Percentiles rank a stretch among this genome's conserved stretches.
Conservation (phyloP, 2,797 vertebrate genomes). For the Urophycis tenuis region DNA sequence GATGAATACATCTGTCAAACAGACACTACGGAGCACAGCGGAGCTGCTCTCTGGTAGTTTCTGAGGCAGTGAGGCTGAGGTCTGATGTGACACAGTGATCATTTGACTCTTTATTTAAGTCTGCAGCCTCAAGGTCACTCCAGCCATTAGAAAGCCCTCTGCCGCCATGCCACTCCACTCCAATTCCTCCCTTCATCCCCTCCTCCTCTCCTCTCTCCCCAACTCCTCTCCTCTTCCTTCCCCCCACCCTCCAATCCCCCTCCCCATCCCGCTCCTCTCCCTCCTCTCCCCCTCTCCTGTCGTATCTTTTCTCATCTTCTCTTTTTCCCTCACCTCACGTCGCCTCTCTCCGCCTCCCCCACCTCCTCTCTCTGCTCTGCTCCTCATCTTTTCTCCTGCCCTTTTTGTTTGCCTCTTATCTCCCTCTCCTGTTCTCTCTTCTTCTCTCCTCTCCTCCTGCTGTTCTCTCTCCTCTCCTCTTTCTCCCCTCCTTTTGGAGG, state of each 20-base stretch:
- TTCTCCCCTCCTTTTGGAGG: slow-evolving; percentile 35
- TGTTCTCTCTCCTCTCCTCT: not conserved
- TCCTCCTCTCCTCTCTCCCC: not conserved
- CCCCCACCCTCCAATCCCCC: too few species aligned
- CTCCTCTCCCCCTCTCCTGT: not conserved
- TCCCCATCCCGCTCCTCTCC: not conserved
- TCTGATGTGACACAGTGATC: slow-evolving; percentile 57
- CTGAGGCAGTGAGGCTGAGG: slow-evolving; percentile 46
- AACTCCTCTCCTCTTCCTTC: not conserved
- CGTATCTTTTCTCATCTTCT: not conserved
- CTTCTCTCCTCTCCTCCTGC: slow-evolving; percentile 31
- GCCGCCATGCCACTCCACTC: slow-evolving; percentile 61
- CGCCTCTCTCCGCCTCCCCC: not conserved
- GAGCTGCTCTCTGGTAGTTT: too few species aligned
- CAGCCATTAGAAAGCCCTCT: slow-evolving; percentile 67
- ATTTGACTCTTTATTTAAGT: slow-evolving; percentile 58
- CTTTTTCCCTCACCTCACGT: not conserved
- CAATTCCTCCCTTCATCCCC: slow-evolving; percentile 11
- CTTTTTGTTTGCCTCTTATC: not conserved
- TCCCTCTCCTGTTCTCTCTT: not conserved
- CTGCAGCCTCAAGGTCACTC: slow-evolving; percentile 64
- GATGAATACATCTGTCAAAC: too few species aligned
- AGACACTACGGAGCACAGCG: too few species aligned
- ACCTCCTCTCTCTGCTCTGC: not conserved
- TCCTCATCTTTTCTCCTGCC: not conserved